Evolutionary conservation across 1,140 invertebrate genomes (phyloP).

Genomic region (Ruditapes philippinarum): DNA sequence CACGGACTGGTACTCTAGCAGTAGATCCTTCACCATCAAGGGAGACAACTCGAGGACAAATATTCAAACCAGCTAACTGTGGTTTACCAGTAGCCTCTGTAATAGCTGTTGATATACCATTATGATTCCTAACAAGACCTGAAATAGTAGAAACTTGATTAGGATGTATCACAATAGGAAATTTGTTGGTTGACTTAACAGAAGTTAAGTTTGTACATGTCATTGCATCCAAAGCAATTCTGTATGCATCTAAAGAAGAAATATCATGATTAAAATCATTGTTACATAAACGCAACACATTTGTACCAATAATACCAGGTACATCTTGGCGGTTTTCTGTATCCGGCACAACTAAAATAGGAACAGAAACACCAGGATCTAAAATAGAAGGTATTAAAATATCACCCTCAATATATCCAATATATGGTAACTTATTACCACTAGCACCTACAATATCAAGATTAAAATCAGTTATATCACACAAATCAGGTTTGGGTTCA

Average conservation of each 20-base stretch:
- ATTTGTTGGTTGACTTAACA: conserved; percentile 6
- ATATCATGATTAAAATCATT: background rate
- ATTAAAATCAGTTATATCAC: background rate
- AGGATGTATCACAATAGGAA: background rate
- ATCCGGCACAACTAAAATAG: conserved; percentile 10
- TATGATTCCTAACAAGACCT: background rate
- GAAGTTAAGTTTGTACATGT: background rate
- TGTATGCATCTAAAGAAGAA: background rate
- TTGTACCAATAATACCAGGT: background rate
- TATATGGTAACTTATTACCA: background rate
- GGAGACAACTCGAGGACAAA: conserved; percentile 56
- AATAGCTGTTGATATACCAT: background rate
- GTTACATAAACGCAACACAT: background rate
- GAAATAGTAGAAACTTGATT: background rate
- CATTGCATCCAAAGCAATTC: background rate
- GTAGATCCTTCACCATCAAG: background rate
- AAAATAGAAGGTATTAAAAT: background rate
- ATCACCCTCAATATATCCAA: conserved; percentile 29
- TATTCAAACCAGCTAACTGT: background rate
- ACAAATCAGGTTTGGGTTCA: background rate
- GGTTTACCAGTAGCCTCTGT: background rate
- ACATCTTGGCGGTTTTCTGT: background rate
- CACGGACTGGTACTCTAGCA: conserved; percentile 43
- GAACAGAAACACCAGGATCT: background rate
- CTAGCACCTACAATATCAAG: background rate